Evolutionary conservation across 2,113 vertebrate genomes (phyloP).

Genomic region (western clawed frog (Xenopus tropicalis)): DNA sequence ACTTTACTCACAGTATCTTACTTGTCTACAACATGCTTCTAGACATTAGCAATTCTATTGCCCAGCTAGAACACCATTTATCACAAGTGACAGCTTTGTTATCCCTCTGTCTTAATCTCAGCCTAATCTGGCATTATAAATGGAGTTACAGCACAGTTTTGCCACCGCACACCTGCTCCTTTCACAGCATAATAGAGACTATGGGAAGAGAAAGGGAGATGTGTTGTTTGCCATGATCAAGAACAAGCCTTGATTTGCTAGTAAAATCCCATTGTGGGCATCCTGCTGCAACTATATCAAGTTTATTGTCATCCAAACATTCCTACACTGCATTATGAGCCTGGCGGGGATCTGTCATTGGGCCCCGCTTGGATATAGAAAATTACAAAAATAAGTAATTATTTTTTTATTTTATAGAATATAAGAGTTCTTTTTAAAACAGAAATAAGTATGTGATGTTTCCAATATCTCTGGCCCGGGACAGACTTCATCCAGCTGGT

Average conservation of each 20-base stretch:
- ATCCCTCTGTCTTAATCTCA: slow-evolving; percentile 25
- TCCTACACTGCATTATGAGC: too few relatives aligned
- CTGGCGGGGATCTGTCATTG: too few relatives aligned
- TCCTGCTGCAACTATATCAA: too few relatives aligned
- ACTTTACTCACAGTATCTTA: neutral
- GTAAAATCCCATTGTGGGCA: neutral
- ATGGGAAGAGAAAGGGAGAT: neutral
- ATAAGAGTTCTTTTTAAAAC: too few relatives aligned
- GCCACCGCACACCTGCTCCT: slow-evolving; percentile 31
- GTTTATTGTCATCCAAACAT: too few relatives aligned
- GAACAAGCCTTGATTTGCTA: neutral
- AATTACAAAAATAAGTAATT: too few relatives aligned
- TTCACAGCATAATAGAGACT: slow-evolving; percentile 22
- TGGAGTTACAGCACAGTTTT: neutral
- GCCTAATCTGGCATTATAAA: slow-evolving; percentile 36
- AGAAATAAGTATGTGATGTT: too few relatives aligned
- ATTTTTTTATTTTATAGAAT: too few relatives aligned
- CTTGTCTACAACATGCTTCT: neutral
- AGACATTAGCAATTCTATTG: slow-evolving; percentile 5
- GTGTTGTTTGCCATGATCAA: neutral
- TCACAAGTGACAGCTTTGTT: slow-evolving; percentile 38
- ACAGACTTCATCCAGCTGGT: too few relatives aligned
- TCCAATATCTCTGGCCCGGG: too few relatives aligned
- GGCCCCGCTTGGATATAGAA: too few relatives aligned
- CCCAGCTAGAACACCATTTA: slow-evolving; percentile 27